phyloP scores from a whole-genome alignment of 53 echinoderm and acorn worm genomes.

The Paracentrotus lividus region DNA sequence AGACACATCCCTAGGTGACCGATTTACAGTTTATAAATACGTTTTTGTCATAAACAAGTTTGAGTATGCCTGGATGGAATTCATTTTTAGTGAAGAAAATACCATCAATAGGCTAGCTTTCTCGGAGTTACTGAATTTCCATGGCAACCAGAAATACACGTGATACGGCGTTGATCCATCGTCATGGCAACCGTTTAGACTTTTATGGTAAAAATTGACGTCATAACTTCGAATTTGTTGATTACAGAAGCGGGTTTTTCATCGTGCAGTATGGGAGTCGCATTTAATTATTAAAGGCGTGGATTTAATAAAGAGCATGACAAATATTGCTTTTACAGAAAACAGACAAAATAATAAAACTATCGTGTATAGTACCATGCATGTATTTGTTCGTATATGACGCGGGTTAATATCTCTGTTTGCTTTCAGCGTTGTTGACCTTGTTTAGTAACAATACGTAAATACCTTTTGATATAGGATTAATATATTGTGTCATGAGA shows the following conservation, averaged over 20 bases:
- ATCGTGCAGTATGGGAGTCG: not conserved
- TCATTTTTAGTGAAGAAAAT: not conserved
- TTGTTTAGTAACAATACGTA: not conserved
- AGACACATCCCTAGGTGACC: not conserved
- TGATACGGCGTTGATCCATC: slow-evolving; percentile 21
- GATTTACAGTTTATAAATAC: not conserved
- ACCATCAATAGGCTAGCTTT: slow-evolving; percentile 8
- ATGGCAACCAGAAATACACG: slow-evolving; percentile 15
- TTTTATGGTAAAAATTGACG: slow-evolving; percentile 28
- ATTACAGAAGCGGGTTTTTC: not conserved
- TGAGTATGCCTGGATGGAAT: not conserved
- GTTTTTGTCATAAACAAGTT: slow-evolving; percentile 7
- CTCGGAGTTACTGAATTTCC: not conserved
- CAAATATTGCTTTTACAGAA: not conserved
- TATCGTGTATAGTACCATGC: not conserved
- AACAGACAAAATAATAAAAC: too few species aligned
- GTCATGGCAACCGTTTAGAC: slow-evolving; percentile 29
- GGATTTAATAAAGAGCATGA: not conserved
- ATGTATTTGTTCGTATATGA: too few species aligned
- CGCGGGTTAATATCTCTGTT: not conserved
- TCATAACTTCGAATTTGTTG: slow-evolving; percentile 40
- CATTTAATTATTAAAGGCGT: not conserved
- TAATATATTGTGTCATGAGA: not conserved
- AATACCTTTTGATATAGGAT: not conserved
- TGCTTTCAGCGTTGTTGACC: not conserved